Percentiles rank a stretch among this genome's conserved stretches.
Conservation (phyloP, 2,888 invertebrate genomes). For the Pachycephus smyrnensis region DNA sequence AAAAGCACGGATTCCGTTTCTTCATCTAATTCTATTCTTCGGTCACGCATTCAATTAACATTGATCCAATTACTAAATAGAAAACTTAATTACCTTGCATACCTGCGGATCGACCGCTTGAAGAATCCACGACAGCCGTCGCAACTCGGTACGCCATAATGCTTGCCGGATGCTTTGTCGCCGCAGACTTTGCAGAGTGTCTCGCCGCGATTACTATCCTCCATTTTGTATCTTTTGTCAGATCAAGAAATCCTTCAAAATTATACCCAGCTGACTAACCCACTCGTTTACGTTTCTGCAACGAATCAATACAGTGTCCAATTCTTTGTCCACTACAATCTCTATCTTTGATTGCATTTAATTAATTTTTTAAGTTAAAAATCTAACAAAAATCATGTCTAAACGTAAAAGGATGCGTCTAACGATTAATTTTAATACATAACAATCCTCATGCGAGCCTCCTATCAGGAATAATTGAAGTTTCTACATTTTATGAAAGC, state of each 20-base stretch:
- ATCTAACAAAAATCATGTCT: not conserved
- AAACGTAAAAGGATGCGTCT: not conserved
- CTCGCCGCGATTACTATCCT: constrained; percentile 65
- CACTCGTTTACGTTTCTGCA: not conserved
- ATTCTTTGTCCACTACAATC: not conserved
- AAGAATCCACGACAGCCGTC: constrained; percentile 94
- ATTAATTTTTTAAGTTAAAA: not conserved
- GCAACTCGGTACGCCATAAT: constrained; percentile 91
- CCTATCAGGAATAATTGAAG: not conserved
- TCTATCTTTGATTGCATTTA: not conserved
- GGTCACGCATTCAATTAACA: not conserved
- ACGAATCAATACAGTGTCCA: not conserved
- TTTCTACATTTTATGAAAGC: not conserved
- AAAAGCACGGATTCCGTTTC: not conserved
- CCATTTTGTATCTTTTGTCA: constrained; percentile 54
- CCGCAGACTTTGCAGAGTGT: constrained; percentile 87
- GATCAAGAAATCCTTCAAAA: not conserved
- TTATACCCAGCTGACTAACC: not conserved
- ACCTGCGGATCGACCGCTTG: constrained; percentile 86
- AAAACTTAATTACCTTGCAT: constrained; percentile 70
- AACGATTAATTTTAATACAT: too few species aligned
- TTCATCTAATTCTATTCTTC: not conserved
- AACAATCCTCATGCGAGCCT: too few species aligned
- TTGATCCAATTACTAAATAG: not conserved
- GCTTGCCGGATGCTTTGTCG: constrained; percentile 87